phyloP scores from a whole-genome alignment of 2,113 vertebrate species.

The Salminus brasiliensis region DNA sequence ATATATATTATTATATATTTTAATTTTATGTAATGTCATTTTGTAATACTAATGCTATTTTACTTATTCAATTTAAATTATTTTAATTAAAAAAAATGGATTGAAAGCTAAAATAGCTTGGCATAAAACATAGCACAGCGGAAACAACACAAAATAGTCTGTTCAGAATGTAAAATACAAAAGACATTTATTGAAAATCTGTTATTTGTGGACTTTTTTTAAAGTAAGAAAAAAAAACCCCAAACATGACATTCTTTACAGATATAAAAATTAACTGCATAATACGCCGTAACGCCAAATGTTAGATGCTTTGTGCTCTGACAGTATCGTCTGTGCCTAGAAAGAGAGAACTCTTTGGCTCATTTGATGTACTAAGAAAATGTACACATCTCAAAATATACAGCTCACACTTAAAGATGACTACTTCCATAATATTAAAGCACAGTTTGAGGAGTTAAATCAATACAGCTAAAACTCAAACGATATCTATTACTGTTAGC shows the following conservation, averaged over 20 bases:
- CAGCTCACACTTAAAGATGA: too few species aligned
- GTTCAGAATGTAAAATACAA: not conserved
- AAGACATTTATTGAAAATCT: not conserved
- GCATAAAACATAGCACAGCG: too few species aligned
- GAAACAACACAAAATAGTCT: not conserved
- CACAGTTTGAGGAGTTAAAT: not conserved
- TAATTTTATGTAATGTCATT: too few species aligned
- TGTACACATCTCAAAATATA: not conserved
- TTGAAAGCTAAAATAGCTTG: too few species aligned
- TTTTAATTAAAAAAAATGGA: too few species aligned
- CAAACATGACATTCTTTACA: not conserved
- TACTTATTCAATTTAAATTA: too few species aligned
- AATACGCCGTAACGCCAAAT: not conserved
- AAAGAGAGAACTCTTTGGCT: not conserved
- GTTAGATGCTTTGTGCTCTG: not conserved
- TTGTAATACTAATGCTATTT: too few species aligned
- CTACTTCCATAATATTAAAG: not conserved
- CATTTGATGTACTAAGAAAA: not conserved
- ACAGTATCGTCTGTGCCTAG: not conserved
- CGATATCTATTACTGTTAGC: too few species aligned
- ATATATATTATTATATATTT: too few species aligned
- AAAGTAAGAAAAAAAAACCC: not conserved
- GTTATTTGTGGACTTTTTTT: not conserved
- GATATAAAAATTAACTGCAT: not conserved
- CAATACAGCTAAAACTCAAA: not conserved